phyloP scores from a whole-genome alignment of 2,888 invertebrate species.

The Neoscelio sp. region DNA sequence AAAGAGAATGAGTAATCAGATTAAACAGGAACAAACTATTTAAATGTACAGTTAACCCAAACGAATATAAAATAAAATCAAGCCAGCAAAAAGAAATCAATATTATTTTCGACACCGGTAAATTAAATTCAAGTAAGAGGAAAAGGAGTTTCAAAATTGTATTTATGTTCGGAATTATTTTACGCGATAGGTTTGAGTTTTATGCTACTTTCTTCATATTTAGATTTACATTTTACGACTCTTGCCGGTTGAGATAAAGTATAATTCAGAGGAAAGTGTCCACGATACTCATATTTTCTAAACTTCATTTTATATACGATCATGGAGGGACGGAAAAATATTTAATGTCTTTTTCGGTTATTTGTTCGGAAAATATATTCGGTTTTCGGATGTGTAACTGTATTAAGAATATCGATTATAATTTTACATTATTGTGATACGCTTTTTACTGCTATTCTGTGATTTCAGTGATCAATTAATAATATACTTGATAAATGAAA shows the following conservation, averaged over 20 bases:
- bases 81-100: background rate
- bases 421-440: background rate
- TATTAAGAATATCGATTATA: no score
- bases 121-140: background rate
- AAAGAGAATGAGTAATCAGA: constrained; percentile 62
- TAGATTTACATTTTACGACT: constrained; percentile 41
- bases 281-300: constrained; percentile 18
- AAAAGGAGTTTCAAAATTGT: background rate
- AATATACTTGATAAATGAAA: background rate
- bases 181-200: constrained; percentile 21
- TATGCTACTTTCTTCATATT: constrained; percentile 26
- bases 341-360: constrained; percentile 6
- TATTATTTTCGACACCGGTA: no score
- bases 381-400: no score
- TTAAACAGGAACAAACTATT: constrained; percentile 53
- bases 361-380: no score
- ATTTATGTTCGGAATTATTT: constrained; percentile 8
- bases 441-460: background rate
- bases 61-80: background rate
- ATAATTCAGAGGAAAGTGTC: constrained; percentile 13
- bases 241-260: constrained; percentile 8
- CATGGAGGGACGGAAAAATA: background rate
- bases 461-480: background rate
- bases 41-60: constrained; percentile 19
- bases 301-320: constrained; percentile 25